Conservation (phyloP, 2,113 vertebrate species). For the Dissostichus mawsoni region DNA sequence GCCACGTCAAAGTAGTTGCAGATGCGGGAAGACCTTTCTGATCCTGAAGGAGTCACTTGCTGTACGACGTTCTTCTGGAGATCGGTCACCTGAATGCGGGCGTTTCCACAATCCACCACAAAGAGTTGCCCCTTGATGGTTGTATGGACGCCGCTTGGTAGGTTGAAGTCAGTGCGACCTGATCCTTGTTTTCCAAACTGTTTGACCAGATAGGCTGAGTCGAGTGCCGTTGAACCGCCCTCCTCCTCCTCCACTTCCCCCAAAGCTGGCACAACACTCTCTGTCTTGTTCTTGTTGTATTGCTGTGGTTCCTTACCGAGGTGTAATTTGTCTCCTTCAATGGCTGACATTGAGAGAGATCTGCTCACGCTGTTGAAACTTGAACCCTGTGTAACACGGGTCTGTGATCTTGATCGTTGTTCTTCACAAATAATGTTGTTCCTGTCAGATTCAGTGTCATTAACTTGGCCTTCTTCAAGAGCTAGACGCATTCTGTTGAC, state of each 20-base stretch:
- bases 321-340: conserved; percentile 66
- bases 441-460: conserved; percentile 22
- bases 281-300: conserved; percentile 45
- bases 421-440: conserved; percentile 20
- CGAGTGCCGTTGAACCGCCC: conserved; percentile 47
- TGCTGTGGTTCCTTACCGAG: conserved; percentile 40
- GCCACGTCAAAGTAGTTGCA: conserved; percentile 88
- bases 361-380: conserved; percentile 63
- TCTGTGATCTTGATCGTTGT: conserved; percentile 52
- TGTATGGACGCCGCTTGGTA: conserved; percentile 84
- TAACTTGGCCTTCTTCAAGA: conserved; percentile 38
- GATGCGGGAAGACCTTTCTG: conserved; percentile 73
- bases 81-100: conserved; percentile 84
- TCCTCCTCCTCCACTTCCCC: conserved; percentile 64
- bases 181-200: conserved; percentile 88
- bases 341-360: conserved; percentile 79
- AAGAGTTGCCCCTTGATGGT: conserved; percentile 82
- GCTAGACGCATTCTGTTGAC: conserved; percentile 64
- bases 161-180: conserved; percentile 84
- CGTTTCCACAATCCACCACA: conserved; percentile 88
- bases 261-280: conserved; percentile 41
- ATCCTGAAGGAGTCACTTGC: conserved; percentile 78
- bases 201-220: conserved; percentile 77
- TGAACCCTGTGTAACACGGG: conserved; percentile 18
- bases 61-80: conserved; percentile 82